A percentile compares a stretch with the other conserved stretches of the same genome.
Conservation (phyloP, 1,140 invertebrate species). For the Caenorhabditis briggsae region DNA sequence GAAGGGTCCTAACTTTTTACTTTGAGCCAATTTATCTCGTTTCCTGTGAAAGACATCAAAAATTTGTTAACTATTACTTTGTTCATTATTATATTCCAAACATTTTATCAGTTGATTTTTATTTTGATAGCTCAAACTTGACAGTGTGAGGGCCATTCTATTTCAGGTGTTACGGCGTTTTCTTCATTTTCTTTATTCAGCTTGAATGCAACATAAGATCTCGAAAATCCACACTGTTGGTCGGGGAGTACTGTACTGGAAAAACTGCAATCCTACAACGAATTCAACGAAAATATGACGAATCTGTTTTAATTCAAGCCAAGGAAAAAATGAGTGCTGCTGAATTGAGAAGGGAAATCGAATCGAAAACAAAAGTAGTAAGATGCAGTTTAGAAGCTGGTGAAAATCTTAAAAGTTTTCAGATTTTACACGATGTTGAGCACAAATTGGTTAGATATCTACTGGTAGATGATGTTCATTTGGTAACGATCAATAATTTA, state of each 20-base stretch:
- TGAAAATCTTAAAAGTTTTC: background rate
- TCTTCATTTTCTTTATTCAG: background rate
- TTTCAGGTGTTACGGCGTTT: background rate
- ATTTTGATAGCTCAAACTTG: too few relatives aligned
- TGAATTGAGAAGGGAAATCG: conserved; percentile 1
- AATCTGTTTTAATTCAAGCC: conserved; percentile 10
- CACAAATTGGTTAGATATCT: conserved; percentile 3
- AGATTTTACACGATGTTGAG: conserved; percentile 22
- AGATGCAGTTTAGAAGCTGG: background rate
- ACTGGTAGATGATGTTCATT: conserved; percentile 25
- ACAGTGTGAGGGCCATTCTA: too few relatives aligned
- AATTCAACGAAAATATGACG: conserved; percentile 1
- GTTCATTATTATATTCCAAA: too few relatives aligned
- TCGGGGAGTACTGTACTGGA: conserved; percentile 21
- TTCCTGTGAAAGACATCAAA: too few relatives aligned
- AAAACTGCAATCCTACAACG: conserved; percentile 19
- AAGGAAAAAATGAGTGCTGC: conserved; percentile 25
- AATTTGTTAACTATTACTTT: too few relatives aligned
- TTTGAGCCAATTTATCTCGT: too few relatives aligned
- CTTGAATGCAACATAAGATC: conserved; percentile 25
- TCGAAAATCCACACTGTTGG: background rate
- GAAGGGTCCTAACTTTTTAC: too few relatives aligned
- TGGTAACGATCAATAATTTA: background rate
- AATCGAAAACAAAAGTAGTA: conserved; percentile 46
- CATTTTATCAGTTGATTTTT: too few relatives aligned